Conservation (phyloP, 1,140 invertebrate genomes). For the Drosophila navojoa region DNA sequence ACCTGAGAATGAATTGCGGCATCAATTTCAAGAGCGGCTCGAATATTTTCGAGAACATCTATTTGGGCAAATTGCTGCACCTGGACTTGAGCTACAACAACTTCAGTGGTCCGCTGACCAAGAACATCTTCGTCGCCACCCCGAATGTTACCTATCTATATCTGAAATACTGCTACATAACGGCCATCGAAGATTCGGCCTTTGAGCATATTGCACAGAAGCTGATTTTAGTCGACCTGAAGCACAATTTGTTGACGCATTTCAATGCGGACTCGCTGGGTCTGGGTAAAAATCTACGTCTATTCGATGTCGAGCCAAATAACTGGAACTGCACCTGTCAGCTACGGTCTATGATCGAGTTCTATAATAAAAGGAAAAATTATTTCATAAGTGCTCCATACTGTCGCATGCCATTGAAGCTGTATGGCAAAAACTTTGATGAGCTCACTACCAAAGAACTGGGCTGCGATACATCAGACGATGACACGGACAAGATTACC, state of each 20-base stretch:
- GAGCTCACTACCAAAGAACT: conserved; percentile 27
- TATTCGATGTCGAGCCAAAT: conserved; percentile 51
- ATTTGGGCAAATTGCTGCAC: conserved; percentile 46
- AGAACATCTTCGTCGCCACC: conserved; percentile 35
- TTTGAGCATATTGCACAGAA: conserved; percentile 42
- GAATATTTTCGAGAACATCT: conserved; percentile 47
- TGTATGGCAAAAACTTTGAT: conserved; percentile 48
- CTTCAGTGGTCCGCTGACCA: conserved; percentile 44
- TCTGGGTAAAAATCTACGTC: neutral
- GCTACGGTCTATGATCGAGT: conserved; percentile 24
- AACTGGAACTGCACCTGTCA: conserved; percentile 58
- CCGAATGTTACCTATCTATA: conserved; percentile 56
- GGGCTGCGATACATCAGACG: neutral
- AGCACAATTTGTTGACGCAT: conserved; percentile 50
- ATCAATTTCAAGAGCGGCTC: conserved; percentile 30
- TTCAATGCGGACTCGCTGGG: conserved; percentile 20
- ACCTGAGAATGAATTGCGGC: conserved; percentile 49
- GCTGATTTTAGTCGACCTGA: conserved; percentile 44
- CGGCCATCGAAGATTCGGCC: conserved; percentile 41
- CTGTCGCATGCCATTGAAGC: conserved; percentile 43
- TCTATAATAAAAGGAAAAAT: conserved; percentile 33
- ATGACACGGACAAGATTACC: neutral
- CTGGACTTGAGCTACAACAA: conserved; percentile 58
- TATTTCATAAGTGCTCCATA: conserved; percentile 50
- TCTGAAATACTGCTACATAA: conserved; percentile 42